Percentiles rank a stretch among this genome's conserved stretches.
These are phyloP conservation scores for Gavialis gangeticus DNA, from an alignment of 2,113 vertebrate genomes.

Conservation along the genomic window DNA sequence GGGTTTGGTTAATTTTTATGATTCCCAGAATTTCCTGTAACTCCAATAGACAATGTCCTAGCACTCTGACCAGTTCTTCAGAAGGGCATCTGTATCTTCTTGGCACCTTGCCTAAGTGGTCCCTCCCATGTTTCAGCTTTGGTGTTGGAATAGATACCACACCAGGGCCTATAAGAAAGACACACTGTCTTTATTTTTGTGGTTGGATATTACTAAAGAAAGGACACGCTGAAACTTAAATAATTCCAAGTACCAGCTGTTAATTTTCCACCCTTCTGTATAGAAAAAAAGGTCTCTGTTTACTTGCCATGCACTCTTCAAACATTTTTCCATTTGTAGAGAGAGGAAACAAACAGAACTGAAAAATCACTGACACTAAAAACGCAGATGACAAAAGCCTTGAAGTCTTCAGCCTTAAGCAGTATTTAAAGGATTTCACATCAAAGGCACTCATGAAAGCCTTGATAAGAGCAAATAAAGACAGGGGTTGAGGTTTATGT, in stretches of 20 bases:
- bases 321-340: not conserved
- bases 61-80: not conserved
- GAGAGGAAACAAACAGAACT: not conserved
- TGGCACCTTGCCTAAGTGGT: not conserved
- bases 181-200: not conserved
- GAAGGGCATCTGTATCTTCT: not conserved
- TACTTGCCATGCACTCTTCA: not conserved
- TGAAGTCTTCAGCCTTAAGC: not conserved
- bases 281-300: not conserved
- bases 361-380: not conserved
- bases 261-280: not conserved
- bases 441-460: not conserved
- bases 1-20: not conserved
- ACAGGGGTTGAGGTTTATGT: not conserved
- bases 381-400: not conserved
- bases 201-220: not conserved
- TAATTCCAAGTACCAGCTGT: not conserved
- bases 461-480: not conserved
- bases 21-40: not conserved
- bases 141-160: fast-evolving
- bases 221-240: not conserved
- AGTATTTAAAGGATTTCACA: not conserved
- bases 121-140: not conserved
- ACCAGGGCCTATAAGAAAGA: not conserved
- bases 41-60: not conserved